Base-by-base conservation (phyloP, 2,113 vertebrate genomes). In the Podarcis muralis region DNA sequence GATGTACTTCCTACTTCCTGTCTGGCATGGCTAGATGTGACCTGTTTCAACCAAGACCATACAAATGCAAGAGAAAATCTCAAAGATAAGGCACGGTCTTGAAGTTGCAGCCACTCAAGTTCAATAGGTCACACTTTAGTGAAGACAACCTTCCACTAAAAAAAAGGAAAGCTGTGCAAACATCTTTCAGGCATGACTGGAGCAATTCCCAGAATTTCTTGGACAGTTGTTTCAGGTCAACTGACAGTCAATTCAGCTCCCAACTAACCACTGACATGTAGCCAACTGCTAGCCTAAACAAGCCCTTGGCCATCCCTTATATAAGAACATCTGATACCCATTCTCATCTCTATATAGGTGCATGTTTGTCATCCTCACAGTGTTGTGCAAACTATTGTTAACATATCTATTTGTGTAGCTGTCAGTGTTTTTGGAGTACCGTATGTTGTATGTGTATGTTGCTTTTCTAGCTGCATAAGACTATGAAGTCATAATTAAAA, bases 331-430 rank as follows among this genome's bases (percentile, higher is more conserved):
- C 85, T 91, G 91, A 90, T 87, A 94, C 82, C 84, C 93, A 88
- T 92, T 85, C 84, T 76, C 91, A 86, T 94, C 83, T 59, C n/a
- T 59, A 18, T 53, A 57, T 27, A 71, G 8, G 2, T 89, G 95
- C 92, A 94, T 94, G 93, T 90, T 87, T 88, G 92, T 87, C 93
- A 90, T 93, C 75, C 86, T 95, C 87, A 90, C 93, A 92, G 27
- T 71, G 18, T 37, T 81, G 5, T 80, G 82, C 79, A 32, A 81
- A 93, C 62, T 91, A 74, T 91, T 81, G 94, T 93, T 83, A 87
- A 82, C 37, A 66, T 89, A 89, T 88, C 68, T 94, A 72, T 66
- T 81, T 66, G 80, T 9, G 75, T 93, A 7, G 37, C 9, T 84
- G 90, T 87, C 43, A 93, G 79, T 94, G 83, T 85, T 32, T 77